Evolutionary conservation across 2,797 vertebrate genomes (phyloP).

Genomic region (Phoxinus dragarum): DNA sequence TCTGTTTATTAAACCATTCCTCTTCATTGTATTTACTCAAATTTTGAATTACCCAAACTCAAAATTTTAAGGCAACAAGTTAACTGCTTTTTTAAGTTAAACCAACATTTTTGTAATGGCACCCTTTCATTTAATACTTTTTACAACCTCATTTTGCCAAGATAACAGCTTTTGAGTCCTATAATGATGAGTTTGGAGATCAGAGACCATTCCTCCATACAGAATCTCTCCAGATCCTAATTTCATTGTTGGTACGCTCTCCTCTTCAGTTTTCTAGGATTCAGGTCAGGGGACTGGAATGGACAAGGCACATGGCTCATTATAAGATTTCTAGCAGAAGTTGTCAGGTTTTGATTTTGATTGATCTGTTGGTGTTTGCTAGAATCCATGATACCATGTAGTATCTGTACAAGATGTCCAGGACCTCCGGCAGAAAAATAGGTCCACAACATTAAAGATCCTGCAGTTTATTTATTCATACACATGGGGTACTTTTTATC

Average conservation of each 20-base stretch:
- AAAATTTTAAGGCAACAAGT: too few relatives aligned
- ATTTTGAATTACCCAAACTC: too few relatives aligned
- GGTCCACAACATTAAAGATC: not conserved
- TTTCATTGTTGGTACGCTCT: too few relatives aligned
- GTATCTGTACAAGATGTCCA: not conserved
- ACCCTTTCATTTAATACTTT: not conserved
- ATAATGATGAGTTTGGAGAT: not conserved
- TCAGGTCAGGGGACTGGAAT: not conserved
- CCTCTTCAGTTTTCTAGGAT: not conserved
- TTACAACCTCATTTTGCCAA: not conserved
- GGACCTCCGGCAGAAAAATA: not conserved
- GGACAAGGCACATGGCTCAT: not conserved
- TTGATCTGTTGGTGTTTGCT: not conserved
- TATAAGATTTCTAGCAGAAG: not conserved
- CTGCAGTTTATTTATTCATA: too few relatives aligned
- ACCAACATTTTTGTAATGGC: too few relatives aligned
- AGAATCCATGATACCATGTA: not conserved
- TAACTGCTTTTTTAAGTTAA: too few relatives aligned
- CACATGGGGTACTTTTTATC: not conserved
- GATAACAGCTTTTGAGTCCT: not conserved
- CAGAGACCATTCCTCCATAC: not conserved
- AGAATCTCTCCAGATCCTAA: not conserved
- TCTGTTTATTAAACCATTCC: too few relatives aligned
- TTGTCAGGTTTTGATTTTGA: not conserved
- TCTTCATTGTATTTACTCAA: too few relatives aligned